Evolutionary conservation across 2,113 vertebrate genomes (phyloP), one percentile per base, ranked within the genome.

Genomic region (Anas platyrhynchos): DNA sequence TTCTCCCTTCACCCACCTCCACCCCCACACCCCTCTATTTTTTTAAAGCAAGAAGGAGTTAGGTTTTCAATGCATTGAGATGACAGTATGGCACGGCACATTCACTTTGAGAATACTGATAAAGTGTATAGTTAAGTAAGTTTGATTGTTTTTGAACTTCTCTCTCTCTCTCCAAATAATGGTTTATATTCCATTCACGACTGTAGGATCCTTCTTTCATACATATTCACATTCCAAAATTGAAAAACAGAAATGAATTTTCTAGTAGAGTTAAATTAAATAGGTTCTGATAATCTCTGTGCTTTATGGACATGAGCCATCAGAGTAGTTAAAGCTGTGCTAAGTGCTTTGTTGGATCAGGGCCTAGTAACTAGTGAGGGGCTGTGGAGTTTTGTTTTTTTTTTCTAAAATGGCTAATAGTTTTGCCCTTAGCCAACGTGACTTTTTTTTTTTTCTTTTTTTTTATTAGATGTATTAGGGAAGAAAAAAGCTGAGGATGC

Each of bases 281-380:
- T 38, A 73, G 23, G 16, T 86, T 68, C 16, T 73, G 54, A 73
- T 34, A 63, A 21, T 58, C 16, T 62, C 27, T 62, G 5, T 83
- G 21, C 5, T 46, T 81, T 36, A 58, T 78, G 71, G 52, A 56
- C 10, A 27, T 34, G 21, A 72, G 77, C 38, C 65, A 89, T 38
- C 20, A 72, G 10, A 16, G 41, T 50, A 67, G 58, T 81, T 86
- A 92, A 91, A 88, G 23, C 48, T 78, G 13, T 54, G 32, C 82
- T 89, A 94, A 94, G 77, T 94, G 82, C 22, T 89, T 89, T 94
- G 48, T 32, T 94, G 89, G 89, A 92, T 83, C n/a, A 92, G 17
- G 61, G 72, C 77, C 77, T 78, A 78, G 61, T 11, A 78, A 68
- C 8, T 9, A 59, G 5, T 21, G 7, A 89, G 36, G 22, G 36